Conservation (phyloP, 64 coral and sea anemone species). For the Montipora foliosa region DNA sequence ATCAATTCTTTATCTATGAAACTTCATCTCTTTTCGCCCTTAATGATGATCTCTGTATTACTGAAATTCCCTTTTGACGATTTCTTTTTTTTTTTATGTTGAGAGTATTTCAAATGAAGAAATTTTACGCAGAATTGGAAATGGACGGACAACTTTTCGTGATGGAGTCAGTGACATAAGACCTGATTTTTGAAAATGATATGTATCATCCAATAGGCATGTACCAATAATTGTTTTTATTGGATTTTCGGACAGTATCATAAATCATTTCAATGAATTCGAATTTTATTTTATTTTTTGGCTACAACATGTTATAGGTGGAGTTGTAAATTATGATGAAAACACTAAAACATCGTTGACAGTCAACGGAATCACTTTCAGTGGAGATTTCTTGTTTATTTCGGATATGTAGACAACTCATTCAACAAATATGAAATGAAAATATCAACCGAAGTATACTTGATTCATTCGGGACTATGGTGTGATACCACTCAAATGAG, state of each 20-base stretch:
- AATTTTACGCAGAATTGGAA: neutral
- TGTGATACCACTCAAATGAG: too few relatives aligned
- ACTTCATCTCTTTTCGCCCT: neutral
- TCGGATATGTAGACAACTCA: neutral
- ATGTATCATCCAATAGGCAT: neutral
- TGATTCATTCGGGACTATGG: neutral
- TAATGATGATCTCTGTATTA: neutral
- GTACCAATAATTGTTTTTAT: neutral
- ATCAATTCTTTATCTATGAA: neutral
- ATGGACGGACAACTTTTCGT: neutral
- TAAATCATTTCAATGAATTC: constrained; percentile 1
- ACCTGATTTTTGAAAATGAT: neutral
- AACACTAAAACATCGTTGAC: neutral
- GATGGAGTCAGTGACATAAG: neutral
- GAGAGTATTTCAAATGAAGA: neutral
- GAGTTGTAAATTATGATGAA: neutral
- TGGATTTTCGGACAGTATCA: neutral
- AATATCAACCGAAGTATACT: neutral
- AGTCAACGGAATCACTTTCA: neutral
- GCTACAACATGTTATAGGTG: neutral
- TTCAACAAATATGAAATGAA: neutral
- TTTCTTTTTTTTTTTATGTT: too few relatives aligned
- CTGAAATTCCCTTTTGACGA: neutral
- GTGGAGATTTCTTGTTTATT: neutral
- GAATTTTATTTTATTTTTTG: neutral